Evolutionary conservation across 2,797 vertebrate genomes (phyloP), one percentile per base, ranked within the genome.

Genomic region (Periophthalmus magnuspinnatus): DNA sequence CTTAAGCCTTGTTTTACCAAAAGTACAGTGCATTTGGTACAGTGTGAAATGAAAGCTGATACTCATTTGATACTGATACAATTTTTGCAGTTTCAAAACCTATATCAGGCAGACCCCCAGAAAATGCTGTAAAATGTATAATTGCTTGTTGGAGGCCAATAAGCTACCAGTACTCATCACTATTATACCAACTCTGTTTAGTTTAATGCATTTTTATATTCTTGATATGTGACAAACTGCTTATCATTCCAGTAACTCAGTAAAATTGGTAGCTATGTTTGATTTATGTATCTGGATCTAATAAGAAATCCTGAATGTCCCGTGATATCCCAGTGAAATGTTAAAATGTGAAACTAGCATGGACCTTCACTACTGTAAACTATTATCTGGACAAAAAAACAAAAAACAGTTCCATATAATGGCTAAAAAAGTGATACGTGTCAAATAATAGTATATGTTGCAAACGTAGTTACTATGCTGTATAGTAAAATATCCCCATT

Each of bases 1-100:
- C 32, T 59, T 54, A 45, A 71, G 55, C 32, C 32, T 62, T 41
- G 36, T 62, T 45, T 45, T 24, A 41, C 60, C 58, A 60, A 60
- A 36, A 60, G 58, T n/a, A 41, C 34, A 38, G 34, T 38, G 33
- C 21, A 47, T 14, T 17, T 64, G 13, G 10, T 61, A 63, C 38
- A 47, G 62, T 64, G 41, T 24, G 41, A 22, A 64, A 63, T 11
- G n/a, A 11, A 36, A 21, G 34, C 13, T 32, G 55, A 21, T 54
- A 22, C 22, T 55, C 24, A n/a, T n/a, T n/a, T n/a, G n/a, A n/a
- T n/a, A n/a, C n/a, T n/a, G n/a, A n/a, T n/a, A n/a, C 24, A 11
- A 56, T 22, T 56, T 56, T 28, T 56, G 55, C 55, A 14, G 55
- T 57, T 57, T 24, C 24, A 32, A 57, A 57, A 57, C 11, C 9